Evolutionary conservation across 2,888 invertebrate genomes (phyloP), one percentile per base, ranked within the genome.

Genomic region (Apotomis betuletana): DNA sequence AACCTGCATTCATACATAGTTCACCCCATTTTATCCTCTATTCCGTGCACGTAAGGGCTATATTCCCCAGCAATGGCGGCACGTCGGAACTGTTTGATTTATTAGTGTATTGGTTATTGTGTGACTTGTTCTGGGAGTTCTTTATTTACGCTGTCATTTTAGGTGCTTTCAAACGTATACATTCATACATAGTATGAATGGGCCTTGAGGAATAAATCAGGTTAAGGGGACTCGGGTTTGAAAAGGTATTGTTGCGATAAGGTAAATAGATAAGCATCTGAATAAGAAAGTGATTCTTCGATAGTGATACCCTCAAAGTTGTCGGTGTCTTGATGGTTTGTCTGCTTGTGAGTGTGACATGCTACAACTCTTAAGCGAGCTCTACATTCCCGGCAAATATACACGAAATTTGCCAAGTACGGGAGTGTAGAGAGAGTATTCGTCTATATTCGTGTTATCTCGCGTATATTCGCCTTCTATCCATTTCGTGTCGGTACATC

Each of bases 91-190:
- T 27, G 51, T 71, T 71, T 71, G 70, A 71, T 71, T 71, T 71
- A 71, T 71, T 71, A 67, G 61, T 55, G 60, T 71, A 71, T 71
- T 55, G 70, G 67, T 71, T 71, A 71, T 71, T 71, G 70, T 71
- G 65, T 13, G 60, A 70, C 54, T 70, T 70, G 70, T 64, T 52
- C 63, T 38, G 38, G 5, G 55, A 67, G 70, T 67, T 69, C 60
- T 70, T 67, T 67, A 71, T 67, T 71, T 67, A 41, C 51, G 46
- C 54, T 67, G 70, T 71, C 70, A 61, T 67, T 71, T 67, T 51
- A 61, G 54, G 61, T 61, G 64, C 54, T 60, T 67, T 67, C 70
- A 61, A 38, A 67, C 3, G 38, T 58, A 67, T 59, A 46, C 59
- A n/a, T 59, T 10, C 51, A 49, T 59, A 41, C 60, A 55, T 52